These are phyloP conservation scores for Tragelaphus strepsiceros DNA, from an alignment of 2,113 vertebrate species.

Conservation along the genomic window DNA sequence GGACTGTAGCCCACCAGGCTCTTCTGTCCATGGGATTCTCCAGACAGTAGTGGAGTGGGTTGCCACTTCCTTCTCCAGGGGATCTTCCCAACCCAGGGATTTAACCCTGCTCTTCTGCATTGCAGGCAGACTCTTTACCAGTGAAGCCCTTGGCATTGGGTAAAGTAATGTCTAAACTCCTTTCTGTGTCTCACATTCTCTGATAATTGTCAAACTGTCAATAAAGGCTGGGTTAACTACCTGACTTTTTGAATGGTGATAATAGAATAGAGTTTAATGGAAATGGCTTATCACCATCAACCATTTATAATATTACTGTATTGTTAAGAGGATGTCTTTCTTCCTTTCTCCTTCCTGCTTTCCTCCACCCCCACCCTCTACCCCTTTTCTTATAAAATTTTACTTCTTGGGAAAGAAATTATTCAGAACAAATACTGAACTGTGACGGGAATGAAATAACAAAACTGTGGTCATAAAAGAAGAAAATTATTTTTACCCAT, in stretches of 20 bases:
- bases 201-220: conserved; percentile 8
- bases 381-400: background rate
- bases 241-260: background rate
- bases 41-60: background rate
- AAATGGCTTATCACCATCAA: background rate
- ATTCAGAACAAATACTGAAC: background rate
- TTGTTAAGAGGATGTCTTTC: background rate
- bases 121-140: background rate
- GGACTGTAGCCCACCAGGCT: background rate
- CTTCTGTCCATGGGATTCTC: background rate
- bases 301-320: background rate
- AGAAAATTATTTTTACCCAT: background rate
- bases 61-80: background rate
- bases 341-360: background rate
- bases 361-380: background rate
- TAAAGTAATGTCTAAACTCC: background rate
- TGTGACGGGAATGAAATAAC: conserved; percentile 1
- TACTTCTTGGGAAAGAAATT: conserved; percentile 1
- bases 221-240: background rate
- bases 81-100: background rate
- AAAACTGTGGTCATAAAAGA: background rate
- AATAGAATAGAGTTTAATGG: background rate
- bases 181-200: background rate
- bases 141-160: background rate
- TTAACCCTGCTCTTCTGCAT: fast-evolving